Evolutionary conservation across 2,113 vertebrate genomes (phyloP).

Genomic region (Oreamnos americanus): DNA sequence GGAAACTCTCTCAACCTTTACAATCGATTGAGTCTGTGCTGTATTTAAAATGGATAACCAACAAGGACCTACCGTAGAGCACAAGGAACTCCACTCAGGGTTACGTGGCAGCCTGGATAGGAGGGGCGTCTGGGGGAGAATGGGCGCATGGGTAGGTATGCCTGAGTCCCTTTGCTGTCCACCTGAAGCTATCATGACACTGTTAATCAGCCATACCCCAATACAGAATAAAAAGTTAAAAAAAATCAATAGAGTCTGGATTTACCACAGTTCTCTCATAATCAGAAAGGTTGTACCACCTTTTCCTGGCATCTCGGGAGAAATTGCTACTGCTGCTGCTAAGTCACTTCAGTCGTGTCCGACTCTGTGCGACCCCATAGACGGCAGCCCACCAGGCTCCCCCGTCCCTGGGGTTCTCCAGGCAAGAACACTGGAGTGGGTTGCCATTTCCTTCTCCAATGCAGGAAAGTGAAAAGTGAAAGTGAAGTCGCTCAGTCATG

Average conservation of each 20-base stretch:
- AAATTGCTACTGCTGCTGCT: no score
- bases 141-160: neutral
- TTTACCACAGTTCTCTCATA: neutral
- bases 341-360: no score
- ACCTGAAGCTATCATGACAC: neutral
- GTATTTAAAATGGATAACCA: neutral
- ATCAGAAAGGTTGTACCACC: neutral
- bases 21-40: neutral
- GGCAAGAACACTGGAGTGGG: no score
- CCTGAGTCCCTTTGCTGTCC: neutral
- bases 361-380: no score
- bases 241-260: neutral
- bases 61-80: rapidly evolving
- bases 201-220: neutral
- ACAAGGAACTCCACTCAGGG: neutral
- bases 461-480: no score
- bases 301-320: neutral
- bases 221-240: neutral
- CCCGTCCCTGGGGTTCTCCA: no score
- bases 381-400: no score
- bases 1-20: neutral
- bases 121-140: neutral
- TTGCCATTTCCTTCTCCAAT: no score
- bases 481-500: no score
- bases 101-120: neutral